These are phyloP conservation scores for Argyresthia goedartella DNA, from an alignment of 2,888 invertebrate species.

Conservation along the genomic window DNA sequence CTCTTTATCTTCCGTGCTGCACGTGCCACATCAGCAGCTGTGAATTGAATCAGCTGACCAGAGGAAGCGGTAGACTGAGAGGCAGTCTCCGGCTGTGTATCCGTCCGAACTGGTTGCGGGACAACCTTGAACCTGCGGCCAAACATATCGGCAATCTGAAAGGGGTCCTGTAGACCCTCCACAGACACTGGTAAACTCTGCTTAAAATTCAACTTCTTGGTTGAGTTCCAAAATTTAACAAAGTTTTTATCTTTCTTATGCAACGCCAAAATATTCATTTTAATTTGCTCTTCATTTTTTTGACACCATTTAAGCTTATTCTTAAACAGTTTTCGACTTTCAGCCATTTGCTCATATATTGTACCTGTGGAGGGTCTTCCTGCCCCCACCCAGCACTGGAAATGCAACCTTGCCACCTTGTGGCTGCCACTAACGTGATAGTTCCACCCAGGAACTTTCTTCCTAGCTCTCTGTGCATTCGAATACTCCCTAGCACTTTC, in stretches of 20 bases:
- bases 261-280: slow-evolving; percentile 12
- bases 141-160: background rate
- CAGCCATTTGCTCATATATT: background rate
- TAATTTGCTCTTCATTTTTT: slow-evolving; percentile 11
- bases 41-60: background rate
- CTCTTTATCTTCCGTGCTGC: background rate
- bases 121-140: background rate
- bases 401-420: background rate
- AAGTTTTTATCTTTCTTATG: slow-evolving; percentile 7
- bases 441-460: slow-evolving; percentile 2
- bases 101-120: background rate
- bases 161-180: background rate
- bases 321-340: slow-evolving; percentile 7
- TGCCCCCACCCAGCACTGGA: background rate
- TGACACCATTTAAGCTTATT: slow-evolving; percentile 12
- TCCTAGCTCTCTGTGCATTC: background rate
- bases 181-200: background rate
- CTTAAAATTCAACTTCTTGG: slow-evolving; percentile 7
- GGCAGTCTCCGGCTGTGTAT: background rate
- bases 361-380: background rate
- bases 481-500: background rate
- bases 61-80: background rate
- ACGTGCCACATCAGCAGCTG: background rate
- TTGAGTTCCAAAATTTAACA: slow-evolving; percentile 12
- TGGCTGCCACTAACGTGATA: background rate